A percentile compares a stretch with the other conserved stretches of the same genome.
Conservation (phyloP, 2,113 vertebrate genomes). For the Dendropsophus ebraccatus region DNA sequence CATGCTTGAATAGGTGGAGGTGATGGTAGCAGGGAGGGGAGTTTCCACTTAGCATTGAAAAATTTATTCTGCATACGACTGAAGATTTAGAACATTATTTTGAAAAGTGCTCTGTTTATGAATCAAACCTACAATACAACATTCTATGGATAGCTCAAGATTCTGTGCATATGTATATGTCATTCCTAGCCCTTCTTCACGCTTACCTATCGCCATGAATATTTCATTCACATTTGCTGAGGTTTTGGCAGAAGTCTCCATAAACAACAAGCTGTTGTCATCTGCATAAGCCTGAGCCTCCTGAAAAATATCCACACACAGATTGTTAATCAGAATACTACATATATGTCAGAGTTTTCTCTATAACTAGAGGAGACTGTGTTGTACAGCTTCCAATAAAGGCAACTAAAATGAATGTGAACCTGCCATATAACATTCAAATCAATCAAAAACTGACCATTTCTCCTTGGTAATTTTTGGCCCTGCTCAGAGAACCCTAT, state of each 20-base stretch:
- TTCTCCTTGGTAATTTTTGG: too few relatives aligned
- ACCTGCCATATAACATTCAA: not conserved
- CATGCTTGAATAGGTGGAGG: too few relatives aligned
- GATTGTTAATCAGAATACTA: not conserved
- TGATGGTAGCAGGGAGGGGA: too few relatives aligned
- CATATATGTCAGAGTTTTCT: not conserved
- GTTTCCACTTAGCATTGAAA: too few relatives aligned
- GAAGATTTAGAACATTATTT: not conserved
- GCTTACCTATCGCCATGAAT: conserved; percentile 98
- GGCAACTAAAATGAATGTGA: not conserved
- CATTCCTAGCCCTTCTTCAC: conserved; percentile 26
- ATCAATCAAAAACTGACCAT: not conserved
- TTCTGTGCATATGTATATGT: not conserved
- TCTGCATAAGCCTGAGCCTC: conserved; percentile 97
- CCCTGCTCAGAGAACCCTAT: too few relatives aligned
- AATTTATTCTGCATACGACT: too few relatives aligned
- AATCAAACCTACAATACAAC: not conserved
- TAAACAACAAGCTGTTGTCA: conserved; percentile 98
- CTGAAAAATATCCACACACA: conserved; percentile 69
- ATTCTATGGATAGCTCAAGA: not conserved
- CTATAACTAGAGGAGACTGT: not conserved
- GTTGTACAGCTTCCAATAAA: not conserved
- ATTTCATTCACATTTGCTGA: conserved; percentile 99
- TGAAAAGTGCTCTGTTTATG: not conserved
- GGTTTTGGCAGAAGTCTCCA: conserved; percentile 98